Evolutionary conservation across 1,140 invertebrate genomes (phyloP).

Genomic region (Branchinecta lindahli): DNA sequence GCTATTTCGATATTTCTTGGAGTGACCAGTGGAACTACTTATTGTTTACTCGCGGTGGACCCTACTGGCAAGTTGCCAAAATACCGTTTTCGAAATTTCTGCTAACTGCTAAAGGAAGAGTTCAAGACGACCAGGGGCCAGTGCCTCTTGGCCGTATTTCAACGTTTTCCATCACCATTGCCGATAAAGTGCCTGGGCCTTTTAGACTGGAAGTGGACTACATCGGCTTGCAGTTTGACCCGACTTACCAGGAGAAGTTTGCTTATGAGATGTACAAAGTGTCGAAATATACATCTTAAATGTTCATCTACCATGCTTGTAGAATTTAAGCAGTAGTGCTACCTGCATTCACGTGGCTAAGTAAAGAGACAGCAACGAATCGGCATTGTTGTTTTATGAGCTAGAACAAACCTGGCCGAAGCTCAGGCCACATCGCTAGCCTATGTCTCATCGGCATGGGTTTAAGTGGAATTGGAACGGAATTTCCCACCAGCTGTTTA

Average conservation of each 20-base stretch:
- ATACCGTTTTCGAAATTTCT: constrained; percentile 94
- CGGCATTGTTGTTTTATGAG: too few relatives aligned
- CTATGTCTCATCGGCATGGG: too few relatives aligned
- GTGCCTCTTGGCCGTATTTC: constrained; percentile 43
- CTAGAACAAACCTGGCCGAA: too few relatives aligned
- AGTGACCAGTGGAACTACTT: constrained; percentile 67
- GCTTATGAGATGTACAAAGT: constrained; percentile 79
- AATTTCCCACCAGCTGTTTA: too few relatives aligned
- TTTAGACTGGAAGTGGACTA: constrained; percentile 89
- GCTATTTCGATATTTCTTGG: constrained; percentile 60
- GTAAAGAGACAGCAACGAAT: too few relatives aligned
- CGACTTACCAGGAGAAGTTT: constrained; percentile 55
- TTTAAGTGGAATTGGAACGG: too few relatives aligned
- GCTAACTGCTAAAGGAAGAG: constrained; percentile 57
- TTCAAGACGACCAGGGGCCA: constrained; percentile 61
- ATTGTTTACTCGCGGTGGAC: constrained; percentile 80
- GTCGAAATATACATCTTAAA: constrained; percentile 43
- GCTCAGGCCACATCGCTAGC: too few relatives aligned
- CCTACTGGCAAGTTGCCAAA: constrained; percentile 85
- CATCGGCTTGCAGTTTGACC: constrained; percentile 64
- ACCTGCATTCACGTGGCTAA: too few relatives aligned
- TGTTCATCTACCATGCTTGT: not conserved
- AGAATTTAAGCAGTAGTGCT: too few relatives aligned
- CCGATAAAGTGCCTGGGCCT: constrained; percentile 55
- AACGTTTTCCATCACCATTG: constrained; percentile 61